A percentile compares a stretch with the other conserved stretches of the same genome.
These are phyloP conservation scores for Drosophila vallismaia DNA, from an alignment of 2,888 invertebrate genomes.

Conservation along the genomic window DNA sequence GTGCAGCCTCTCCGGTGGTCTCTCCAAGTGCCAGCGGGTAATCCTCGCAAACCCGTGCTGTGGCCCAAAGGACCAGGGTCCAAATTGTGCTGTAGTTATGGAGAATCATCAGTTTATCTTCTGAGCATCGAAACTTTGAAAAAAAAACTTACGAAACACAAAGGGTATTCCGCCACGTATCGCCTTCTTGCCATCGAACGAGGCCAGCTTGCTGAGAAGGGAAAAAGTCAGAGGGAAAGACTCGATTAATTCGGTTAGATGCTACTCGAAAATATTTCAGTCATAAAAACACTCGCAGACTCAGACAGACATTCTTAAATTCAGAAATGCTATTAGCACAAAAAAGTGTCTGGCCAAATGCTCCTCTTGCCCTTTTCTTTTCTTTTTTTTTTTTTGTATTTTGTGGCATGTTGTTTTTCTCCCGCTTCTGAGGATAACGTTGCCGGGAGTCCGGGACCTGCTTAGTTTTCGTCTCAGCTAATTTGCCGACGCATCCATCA, in stretches of 20 bases:
- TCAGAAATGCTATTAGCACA: constrained; percentile 61
- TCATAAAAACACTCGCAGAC: constrained; percentile 72
- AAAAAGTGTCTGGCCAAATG: constrained; percentile 73
- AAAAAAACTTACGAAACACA: constrained; percentile 94
- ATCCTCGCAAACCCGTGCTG: constrained; percentile 98
- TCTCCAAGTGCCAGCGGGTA: constrained; percentile 95
- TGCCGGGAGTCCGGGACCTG: constrained; percentile 34
- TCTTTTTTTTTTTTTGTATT: constrained; percentile 47
- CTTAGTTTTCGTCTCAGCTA: constrained; percentile 63
- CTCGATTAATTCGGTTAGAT: constrained; percentile 50
- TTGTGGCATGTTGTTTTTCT: constrained; percentile 27
- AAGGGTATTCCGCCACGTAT: constrained; percentile 98
- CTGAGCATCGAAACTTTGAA: neutral
- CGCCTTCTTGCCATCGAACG: constrained; percentile 97
- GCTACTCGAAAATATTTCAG: constrained; percentile 45
- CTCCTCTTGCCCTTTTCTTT: constrained; percentile 61
- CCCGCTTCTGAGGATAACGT: constrained; percentile 32
- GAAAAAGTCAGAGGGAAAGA: constrained; percentile 21
- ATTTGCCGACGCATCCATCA: constrained; percentile 78
- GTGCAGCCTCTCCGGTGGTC: constrained; percentile 93
- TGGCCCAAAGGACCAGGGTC: constrained; percentile 96
- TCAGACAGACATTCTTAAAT: constrained; percentile 72
- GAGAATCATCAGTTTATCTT: constrained; percentile 1
- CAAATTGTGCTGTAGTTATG: constrained; percentile 92
- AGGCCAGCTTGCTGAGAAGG: constrained; percentile 93